Evolutionary conservation across 2,797 vertebrate species (phyloP), one percentile per base, ranked within the genome.

Genomic region (Catostomus latipinnis): DNA sequence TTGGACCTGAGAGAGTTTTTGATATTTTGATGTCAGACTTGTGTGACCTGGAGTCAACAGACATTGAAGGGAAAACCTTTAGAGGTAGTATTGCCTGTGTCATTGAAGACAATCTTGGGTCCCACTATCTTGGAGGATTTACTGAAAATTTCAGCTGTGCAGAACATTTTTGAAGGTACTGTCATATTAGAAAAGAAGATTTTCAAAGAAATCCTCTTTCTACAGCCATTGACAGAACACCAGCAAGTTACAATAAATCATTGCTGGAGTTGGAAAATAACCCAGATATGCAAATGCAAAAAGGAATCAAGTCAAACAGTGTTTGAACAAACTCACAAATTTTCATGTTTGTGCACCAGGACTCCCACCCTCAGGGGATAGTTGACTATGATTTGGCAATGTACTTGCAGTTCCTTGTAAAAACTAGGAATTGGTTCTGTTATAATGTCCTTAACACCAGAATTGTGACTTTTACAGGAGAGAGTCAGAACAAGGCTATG

Each of bases 21-120:
- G 61, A 54, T 43, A 5, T 50, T 48, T 53, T 83, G 22, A 66
- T 82, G 67, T 74, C 76, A 74, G 62, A 72, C 50, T 68, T 80
- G 58, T 13, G 53, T 79, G 76, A 78, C 22, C 76, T 83, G 9
- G 34, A 34, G 77, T 14, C 46, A 65, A 82, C 22, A 14, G 80
- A 67, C 46, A 76, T 82, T 71, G 72, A 74, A 8, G 67, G 73
- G 22, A 74, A 70, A 22, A 22, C 22, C 22, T 22, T 22, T 2
- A 43, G 2, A 80, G 53, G 74, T 11, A 79, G 82, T 72, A 50
- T 78, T 8, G 13, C 74, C 48, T 74, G 77, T 74, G 77, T 81
- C 10, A 67, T 78, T 49, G 62, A 74, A 61, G 78, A 83, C 78
- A 85, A 83, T n/a, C 78, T 85, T 22, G 74, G 66, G 13, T 77